Conservation (phyloP, 2,888 invertebrate species). For the Drosophila tripunctata region DNA sequence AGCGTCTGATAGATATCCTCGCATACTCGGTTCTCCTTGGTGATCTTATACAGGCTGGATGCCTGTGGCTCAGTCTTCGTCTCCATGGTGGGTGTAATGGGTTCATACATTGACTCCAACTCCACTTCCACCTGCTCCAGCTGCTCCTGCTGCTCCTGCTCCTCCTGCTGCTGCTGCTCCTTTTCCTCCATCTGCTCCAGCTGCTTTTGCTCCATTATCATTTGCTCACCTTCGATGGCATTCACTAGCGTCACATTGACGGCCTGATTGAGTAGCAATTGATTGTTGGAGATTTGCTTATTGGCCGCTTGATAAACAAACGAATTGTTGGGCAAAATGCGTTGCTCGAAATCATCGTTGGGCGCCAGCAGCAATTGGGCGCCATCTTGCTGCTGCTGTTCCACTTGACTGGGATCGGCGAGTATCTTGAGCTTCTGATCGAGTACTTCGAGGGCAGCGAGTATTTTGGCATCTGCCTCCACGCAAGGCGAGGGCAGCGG, state of each 20-base stretch:
- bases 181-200: constrained; percentile 66
- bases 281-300: constrained; percentile 70
- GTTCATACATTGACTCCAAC: constrained; percentile 72
- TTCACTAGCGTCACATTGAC: constrained; percentile 82
- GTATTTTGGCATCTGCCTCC: constrained; percentile 78
- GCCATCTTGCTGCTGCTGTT: too few relatives aligned
- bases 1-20: constrained; percentile 83
- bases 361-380: constrained; percentile 49
- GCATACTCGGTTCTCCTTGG: not conserved
- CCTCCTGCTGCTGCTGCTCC: constrained; percentile 18
- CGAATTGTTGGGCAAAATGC: constrained; percentile 87
- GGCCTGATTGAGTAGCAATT: constrained; percentile 78
- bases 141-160: not conserved
- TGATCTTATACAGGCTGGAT: constrained; percentile 59
- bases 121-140: constrained; percentile 8
- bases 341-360: constrained; percentile 77
- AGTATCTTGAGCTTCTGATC: constrained; percentile 80
- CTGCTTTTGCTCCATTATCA: constrained; percentile 71
- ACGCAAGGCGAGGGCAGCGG: constrained; percentile 47
- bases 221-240: constrained; percentile 79
- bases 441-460: constrained; percentile 81
- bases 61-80: constrained; percentile 72
- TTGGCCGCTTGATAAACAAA: constrained; percentile 87
- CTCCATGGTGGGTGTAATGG: constrained; percentile 63
- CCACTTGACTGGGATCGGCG: constrained; percentile 36